These are phyloP conservation scores for Pteronotus mesoamericanus DNA, from an alignment of 2,797 vertebrate genomes.

Conservation along the genomic window DNA sequence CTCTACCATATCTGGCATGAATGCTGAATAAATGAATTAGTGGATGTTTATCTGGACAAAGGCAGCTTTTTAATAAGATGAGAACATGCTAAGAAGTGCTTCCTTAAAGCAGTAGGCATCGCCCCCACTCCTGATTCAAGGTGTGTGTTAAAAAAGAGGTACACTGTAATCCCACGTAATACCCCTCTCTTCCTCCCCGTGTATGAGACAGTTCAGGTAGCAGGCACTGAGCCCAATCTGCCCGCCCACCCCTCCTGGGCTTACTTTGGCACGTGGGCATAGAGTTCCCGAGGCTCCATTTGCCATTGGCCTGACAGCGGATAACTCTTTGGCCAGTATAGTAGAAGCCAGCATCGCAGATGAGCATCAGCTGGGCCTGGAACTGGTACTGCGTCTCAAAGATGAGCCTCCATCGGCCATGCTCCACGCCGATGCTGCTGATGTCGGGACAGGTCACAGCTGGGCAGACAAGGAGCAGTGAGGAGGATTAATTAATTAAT, in stretches of 20 bases:
- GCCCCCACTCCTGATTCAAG: not conserved
- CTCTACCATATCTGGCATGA: not conserved
- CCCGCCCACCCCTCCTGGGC: conserved; percentile 21
- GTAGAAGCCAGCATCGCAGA: conserved; percentile 97
- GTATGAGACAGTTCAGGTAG: not conserved
- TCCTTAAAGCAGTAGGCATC: not conserved
- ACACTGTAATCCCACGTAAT: not conserved
- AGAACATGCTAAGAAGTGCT: not conserved
- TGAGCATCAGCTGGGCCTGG: conserved; percentile 94
- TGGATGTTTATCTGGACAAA: not conserved
- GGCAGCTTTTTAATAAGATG: not conserved
- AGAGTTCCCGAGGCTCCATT: conserved; percentile 93
- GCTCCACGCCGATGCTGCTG: conserved; percentile 90
- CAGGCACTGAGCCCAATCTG: rapidly evolving
- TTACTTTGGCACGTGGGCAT: conserved; percentile 94
- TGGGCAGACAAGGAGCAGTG: conserved; percentile 63
- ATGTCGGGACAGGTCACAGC: conserved; percentile 94
- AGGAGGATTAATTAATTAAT: not conserved
- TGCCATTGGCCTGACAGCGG: conserved; percentile 92
- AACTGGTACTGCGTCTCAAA: conserved; percentile 96
- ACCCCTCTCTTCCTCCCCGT: not conserved
- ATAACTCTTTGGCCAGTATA: conserved; percentile 94
- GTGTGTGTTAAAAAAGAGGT: not conserved
- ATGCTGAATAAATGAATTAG: not conserved
- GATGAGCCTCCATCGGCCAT: conserved; percentile 96